Evolutionary conservation across 2,113 vertebrate species (phyloP).

Genomic region (Lepisosteus osseus): DNA sequence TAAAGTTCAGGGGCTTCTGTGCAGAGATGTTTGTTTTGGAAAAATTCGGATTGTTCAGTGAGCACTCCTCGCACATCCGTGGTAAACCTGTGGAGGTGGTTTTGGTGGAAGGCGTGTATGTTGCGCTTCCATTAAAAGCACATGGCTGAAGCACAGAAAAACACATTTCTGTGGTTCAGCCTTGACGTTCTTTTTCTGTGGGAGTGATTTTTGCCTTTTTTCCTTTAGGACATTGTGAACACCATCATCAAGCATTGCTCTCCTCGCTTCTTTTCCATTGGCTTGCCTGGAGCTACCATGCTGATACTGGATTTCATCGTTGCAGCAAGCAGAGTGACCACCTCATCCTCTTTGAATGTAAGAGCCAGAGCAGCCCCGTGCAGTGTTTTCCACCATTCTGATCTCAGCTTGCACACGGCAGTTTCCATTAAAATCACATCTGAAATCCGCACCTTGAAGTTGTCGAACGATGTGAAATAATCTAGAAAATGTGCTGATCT

Average conservation of each 20-base stretch:
- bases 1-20: too few relatives aligned
- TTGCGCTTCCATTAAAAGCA: neutral
- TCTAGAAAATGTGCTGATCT: too few relatives aligned
- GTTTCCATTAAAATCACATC: too few relatives aligned
- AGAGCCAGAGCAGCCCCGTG: conserved; percentile 25
- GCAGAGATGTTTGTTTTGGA: too few relatives aligned
- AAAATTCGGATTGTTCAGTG: too few relatives aligned
- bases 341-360: conserved; percentile 94
- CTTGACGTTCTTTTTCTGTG: too few relatives aligned
- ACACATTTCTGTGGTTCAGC: conserved; percentile 18
- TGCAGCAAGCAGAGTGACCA: conserved; percentile 89
- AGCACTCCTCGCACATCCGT: neutral
- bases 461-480: too few relatives aligned
- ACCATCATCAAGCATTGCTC: conserved; percentile 99
- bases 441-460: too few relatives aligned
- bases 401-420: too few relatives aligned
- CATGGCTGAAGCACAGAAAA: too few relatives aligned
- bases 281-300: conserved; percentile 94
- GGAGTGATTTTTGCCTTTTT: conserved; percentile 15
- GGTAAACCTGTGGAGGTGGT: neutral
- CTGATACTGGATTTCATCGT: conserved; percentile 96
- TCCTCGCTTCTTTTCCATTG: conserved; percentile 93
- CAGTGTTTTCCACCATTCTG: too few relatives aligned
- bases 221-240: conserved; percentile 92
- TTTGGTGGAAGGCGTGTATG: neutral